Evolutionary conservation across 2,113 vertebrate species (phyloP).

Genomic region (Tupaia chinensis): DNA sequence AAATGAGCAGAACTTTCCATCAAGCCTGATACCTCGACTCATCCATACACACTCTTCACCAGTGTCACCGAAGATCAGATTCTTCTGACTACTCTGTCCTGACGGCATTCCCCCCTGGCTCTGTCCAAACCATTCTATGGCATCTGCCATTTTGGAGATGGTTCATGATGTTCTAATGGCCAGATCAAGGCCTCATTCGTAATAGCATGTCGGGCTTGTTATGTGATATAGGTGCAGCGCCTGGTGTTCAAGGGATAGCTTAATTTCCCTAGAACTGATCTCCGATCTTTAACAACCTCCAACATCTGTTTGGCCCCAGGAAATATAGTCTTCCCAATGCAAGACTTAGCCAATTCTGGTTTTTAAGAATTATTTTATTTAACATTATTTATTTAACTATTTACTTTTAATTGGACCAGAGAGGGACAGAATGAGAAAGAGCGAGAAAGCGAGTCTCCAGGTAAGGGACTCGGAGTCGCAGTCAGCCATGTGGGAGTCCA

Average conservation of each 20-base stretch:
- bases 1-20: neutral
- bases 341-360: neutral
- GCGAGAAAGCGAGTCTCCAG: no score
- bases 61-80: neutral
- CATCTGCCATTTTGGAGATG: neutral
- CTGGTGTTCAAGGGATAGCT: neutral
- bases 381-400: no score
- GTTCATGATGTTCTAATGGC: neutral
- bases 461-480: no score
- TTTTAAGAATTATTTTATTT: no score
- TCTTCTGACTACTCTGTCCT: neutral
- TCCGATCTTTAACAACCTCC: neutral
- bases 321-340: neutral
- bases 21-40: neutral
- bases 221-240: neutral
- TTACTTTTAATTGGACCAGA: no score
- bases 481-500: no score
- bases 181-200: neutral
- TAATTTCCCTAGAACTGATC: slow-evolving; percentile 26
- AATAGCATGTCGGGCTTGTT: neutral
- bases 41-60: neutral
- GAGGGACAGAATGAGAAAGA: no score
- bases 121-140: neutral
- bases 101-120: neutral
- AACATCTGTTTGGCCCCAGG: neutral